Conservation (phyloP, 64 coral and sea anemone genomes). For the Platygyra sinensis region DNA sequence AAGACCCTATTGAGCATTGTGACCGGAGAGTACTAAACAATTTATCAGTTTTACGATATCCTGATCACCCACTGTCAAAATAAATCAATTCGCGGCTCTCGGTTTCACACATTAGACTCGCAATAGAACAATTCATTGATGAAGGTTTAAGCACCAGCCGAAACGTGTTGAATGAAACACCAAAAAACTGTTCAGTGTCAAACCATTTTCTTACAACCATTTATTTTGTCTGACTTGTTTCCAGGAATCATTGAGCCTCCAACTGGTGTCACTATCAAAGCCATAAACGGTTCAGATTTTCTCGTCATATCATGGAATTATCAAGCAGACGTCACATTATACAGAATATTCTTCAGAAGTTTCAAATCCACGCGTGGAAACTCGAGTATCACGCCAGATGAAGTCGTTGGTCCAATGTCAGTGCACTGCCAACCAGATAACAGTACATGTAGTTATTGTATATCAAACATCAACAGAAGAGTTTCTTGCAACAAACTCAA, state of each 20-base stretch:
- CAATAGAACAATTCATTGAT: too few species aligned
- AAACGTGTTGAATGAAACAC: too few species aligned
- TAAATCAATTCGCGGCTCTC: too few species aligned
- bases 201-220: not conserved
- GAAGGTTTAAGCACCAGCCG: too few species aligned
- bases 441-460: conserved; percentile 24
- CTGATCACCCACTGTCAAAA: too few species aligned
- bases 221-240: not conserved
- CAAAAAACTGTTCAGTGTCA: too few species aligned
- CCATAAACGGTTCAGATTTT: conserved; percentile 22
- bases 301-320: conserved; percentile 28
- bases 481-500: conserved; percentile 31
- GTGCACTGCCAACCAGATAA: conserved; percentile 1
- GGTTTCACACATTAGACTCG: too few species aligned
- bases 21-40: too few species aligned
- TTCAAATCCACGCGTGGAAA: not conserved
- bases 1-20: too few species aligned
- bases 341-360: conserved; percentile 26
- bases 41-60: too few species aligned
- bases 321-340: not conserved
- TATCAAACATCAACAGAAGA: conserved; percentile 7
- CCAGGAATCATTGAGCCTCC: not conserved
- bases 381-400: conserved; percentile 8
- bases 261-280: not conserved
- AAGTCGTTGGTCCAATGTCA: not conserved